phyloP scores from a whole-genome alignment of 1,140 invertebrate genomes.

The Acromyrmex charruanus region DNA sequence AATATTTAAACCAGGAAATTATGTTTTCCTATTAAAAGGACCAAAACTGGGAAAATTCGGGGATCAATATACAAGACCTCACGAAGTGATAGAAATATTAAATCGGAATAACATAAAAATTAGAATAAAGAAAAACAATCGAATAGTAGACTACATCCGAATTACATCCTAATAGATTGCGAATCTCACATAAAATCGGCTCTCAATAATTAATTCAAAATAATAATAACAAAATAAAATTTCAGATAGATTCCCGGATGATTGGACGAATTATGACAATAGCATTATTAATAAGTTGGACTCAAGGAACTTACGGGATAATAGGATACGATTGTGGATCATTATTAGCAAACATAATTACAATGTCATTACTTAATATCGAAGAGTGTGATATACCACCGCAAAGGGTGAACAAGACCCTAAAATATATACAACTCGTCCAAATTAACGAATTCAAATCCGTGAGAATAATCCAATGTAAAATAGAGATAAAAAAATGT shows the following conservation, averaged over 20 bases:
- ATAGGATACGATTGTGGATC: too few relatives aligned
- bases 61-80: slow-evolving; percentile 32
- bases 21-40: slow-evolving; percentile 11
- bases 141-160: too few relatives aligned
- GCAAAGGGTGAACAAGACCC: background rate
- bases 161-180: background rate
- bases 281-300: background rate
- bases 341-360: background rate
- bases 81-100: slow-evolving; percentile 43
- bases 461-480: background rate
- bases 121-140: background rate
- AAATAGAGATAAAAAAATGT: background rate
- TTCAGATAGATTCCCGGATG: background rate
- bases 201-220: too few relatives aligned
- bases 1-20: too few relatives aligned
- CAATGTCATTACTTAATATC: background rate
- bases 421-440: background rate
- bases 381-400: background rate
- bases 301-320: too few relatives aligned
- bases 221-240: background rate
- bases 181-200: background rate
- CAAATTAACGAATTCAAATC: background rate
- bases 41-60: slow-evolving; percentile 28
- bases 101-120: slow-evolving; percentile 41
- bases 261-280: background rate